Evolutionary conservation across 2,113 vertebrate genomes (phyloP).

Genomic region (Clarias batrachus): DNA sequence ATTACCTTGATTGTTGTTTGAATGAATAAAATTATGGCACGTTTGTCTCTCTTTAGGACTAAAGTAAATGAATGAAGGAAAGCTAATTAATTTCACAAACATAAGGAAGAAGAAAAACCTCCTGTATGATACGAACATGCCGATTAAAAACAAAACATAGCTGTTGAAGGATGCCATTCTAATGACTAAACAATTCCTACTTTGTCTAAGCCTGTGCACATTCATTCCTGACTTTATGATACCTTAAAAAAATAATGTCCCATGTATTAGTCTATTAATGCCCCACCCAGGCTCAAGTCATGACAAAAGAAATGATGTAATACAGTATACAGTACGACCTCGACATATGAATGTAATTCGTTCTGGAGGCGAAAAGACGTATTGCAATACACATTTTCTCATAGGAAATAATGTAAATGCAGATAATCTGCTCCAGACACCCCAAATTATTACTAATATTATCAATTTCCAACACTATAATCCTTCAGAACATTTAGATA

Average conservation of each 20-base stretch:
- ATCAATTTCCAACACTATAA: no score
- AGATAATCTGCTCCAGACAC: no score
- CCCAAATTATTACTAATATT: no score
- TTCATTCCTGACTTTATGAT: background rate
- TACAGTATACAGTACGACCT: background rate
- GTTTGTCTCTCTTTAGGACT: background rate
- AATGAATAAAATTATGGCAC: background rate
- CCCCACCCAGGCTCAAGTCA: background rate
- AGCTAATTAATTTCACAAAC: background rate
- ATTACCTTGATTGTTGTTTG: background rate
- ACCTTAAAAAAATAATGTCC: background rate
- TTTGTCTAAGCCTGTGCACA: background rate
- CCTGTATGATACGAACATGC: background rate
- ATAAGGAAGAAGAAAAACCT: background rate
- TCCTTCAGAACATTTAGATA: no score
- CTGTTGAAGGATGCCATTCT: background rate
- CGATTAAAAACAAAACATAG: background rate
- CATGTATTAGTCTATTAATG: background rate
- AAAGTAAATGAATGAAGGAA: background rate
- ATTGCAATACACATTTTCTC: no score
- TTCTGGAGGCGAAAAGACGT: no score
- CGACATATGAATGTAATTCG: no score
- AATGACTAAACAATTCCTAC: background rate
- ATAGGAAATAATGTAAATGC: no score
- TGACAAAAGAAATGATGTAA: background rate